Percentiles rank a stretch among this genome's conserved stretches.
Evolutionary conservation across 1,140 invertebrate genomes (phyloP).

Genomic region (Asobara japonica): DNA sequence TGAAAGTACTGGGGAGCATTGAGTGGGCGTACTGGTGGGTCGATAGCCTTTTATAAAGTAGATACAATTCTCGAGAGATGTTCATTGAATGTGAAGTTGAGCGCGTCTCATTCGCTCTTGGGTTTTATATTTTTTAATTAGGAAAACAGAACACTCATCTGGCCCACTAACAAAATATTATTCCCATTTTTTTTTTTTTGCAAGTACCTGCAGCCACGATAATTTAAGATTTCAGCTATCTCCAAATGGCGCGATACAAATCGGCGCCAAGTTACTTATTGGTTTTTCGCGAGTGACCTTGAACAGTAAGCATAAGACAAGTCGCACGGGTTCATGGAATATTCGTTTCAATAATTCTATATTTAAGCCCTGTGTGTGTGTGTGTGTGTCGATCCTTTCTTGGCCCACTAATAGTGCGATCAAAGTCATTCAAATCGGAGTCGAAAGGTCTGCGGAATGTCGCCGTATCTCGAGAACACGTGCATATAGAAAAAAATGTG

Average conservation of each 20-base stretch:
- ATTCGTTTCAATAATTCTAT: no score
- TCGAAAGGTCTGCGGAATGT: no score
- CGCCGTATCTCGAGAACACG: no score
- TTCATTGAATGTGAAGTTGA: background rate
- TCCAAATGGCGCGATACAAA: background rate
- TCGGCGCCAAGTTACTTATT: background rate
- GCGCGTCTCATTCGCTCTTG: background rate
- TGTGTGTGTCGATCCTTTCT: no score
- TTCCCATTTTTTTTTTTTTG: background rate
- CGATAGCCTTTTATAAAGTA: conserved; percentile 9
- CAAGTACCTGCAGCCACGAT: background rate
- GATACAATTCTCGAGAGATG: conserved; percentile 12
- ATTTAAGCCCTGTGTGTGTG: no score
- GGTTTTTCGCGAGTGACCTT: no score
- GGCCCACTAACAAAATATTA: background rate
- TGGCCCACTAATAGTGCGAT: no score
- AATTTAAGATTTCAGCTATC: background rate
- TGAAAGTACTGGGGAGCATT: background rate
- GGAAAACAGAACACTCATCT: background rate
- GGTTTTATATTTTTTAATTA: conserved; percentile 12
- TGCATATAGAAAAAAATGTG: no score
- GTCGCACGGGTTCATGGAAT: no score
- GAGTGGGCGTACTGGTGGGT: background rate
- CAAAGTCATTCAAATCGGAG: no score
- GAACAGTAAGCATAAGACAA: no score